These are phyloP conservation scores for Drosophila recens DNA, from an alignment of 2,888 invertebrate species.

Conservation along the genomic window DNA sequence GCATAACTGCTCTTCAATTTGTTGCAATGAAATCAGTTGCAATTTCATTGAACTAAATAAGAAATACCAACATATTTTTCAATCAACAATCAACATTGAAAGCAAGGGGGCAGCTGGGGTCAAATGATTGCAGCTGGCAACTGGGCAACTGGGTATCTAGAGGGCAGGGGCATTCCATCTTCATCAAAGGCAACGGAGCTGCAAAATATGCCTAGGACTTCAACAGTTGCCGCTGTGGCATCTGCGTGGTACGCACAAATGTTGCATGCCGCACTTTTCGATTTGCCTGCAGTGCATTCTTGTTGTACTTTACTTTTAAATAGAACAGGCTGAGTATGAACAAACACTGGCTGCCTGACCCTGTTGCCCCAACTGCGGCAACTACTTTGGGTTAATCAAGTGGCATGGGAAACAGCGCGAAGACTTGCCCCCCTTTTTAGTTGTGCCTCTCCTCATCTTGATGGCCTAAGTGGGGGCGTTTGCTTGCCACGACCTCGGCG, in stretches of 20 bases:
- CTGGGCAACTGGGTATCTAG: conserved; percentile 2
- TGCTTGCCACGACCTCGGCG: conserved; percentile 47
- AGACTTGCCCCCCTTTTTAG: conserved; percentile 21
- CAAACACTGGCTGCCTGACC: conserved; percentile 26
- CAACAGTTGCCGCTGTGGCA: conserved; percentile 51
- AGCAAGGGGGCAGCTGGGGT: conserved; percentile 62
- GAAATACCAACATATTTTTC: conserved; percentile 65
- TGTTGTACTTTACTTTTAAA: conserved; percentile 44
- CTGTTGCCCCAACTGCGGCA: conserved; percentile 39
- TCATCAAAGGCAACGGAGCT: conserved; percentile 67
- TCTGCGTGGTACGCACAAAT: conserved; percentile 58
- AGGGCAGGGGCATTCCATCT: conserved; percentile 67
- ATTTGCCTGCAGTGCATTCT: conserved; percentile 52
- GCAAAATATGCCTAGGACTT: conserved; percentile 22
- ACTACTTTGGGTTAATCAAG: conserved; percentile 71
- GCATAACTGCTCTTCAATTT: conserved; percentile 45
- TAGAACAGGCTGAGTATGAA: conserved; percentile 35
- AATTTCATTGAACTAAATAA: conserved; percentile 45
- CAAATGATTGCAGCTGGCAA: conserved; percentile 75
- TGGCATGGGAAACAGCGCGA: conserved; percentile 71
- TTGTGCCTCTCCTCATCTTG: background rate
- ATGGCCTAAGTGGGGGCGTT: conserved; percentile 50
- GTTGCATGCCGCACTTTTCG: conserved; percentile 62
- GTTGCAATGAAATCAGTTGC: conserved; percentile 70
- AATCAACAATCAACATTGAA: conserved; percentile 66